Evolutionary conservation across 2,113 vertebrate species (phyloP), one percentile per base, ranked within the genome.

Genomic region (Casuarius casuarius): DNA sequence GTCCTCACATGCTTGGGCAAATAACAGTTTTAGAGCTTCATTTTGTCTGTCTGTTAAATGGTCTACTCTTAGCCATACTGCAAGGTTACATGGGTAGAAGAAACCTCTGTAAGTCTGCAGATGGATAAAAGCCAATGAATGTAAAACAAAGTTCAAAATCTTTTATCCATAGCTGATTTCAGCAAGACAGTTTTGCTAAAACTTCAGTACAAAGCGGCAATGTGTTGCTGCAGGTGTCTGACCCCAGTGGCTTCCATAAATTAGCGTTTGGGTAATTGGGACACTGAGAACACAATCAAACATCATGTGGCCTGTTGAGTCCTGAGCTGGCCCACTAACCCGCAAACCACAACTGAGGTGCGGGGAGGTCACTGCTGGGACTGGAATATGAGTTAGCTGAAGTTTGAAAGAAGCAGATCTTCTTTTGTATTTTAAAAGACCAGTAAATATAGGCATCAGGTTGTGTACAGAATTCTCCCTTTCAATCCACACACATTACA

Each of bases 151-250:
- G 61, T 81, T 90, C 46, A 88, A 63, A 94, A 65, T n/a, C 26
- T 33, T 73, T 75, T 87, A 48, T 59, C 56, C 23, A 10, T 52
- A 58, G 23, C 49, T 83, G 42, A 51, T 92, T 61, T 58, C 65
- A 89, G 18, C 38, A 49, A 77, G 15, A 62, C 79, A 89, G 58
- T 20, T 66, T 9, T 40, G 26, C 35, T 58, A 74, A 56, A 54
- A 52, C 7, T 86, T 88, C 48, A 11, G 42, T 75, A 40, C 5
- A 35, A 71, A 77, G 4, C 66, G 17, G 7, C 35, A 61, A 54
- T 12, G 16, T 38, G 3, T 84, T 78, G 44, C n/a, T 0, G 0
- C 23, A 48, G 0, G 0, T 77, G 61, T 35, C 12, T 80, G 63
- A 76, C 51, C 10, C 15, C 6, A 2, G 35, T 19, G 33, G 38